Conservation (phyloP, 1,140 invertebrate genomes). For the Cherax destructor region DNA sequence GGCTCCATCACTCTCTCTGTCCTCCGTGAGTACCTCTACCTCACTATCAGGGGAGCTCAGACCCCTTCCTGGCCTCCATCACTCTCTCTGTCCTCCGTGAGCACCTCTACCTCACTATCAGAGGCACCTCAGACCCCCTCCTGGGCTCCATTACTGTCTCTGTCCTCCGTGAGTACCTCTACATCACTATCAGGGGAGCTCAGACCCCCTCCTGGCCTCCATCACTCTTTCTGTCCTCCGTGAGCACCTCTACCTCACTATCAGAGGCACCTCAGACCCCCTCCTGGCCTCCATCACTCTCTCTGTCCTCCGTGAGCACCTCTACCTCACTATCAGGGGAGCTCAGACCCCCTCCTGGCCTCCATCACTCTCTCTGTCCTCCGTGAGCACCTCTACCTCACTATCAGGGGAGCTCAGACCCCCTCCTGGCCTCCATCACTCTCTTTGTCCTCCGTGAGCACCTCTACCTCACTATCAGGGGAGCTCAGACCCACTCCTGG, state of each 20-base stretch:
- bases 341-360: not conserved
- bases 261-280: not conserved
- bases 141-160: conserved; percentile 20
- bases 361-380: conserved; percentile 28
- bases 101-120: too few species aligned
- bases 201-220: not conserved
- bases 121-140: not conserved
- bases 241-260: conserved; percentile 17
- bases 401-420: not conserved
- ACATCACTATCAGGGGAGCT: not conserved
- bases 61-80: conserved; percentile 6
- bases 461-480: too few species aligned
- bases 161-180: not conserved
- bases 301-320: conserved; percentile 37
- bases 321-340: too few species aligned
- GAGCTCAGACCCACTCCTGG: not conserved
- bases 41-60: not conserved
- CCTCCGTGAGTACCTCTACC: conserved; percentile 35
- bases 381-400: not conserved
- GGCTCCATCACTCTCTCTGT: conserved; percentile 40
- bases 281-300: conserved; percentile 25
- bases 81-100: conserved; percentile 42
- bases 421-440: conserved; percentile 31
- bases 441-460: too few species aligned
- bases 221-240: conserved; percentile 37